phyloP scores from a whole-genome alignment of 2,113 vertebrate species.

The Xyliphius kryptos region DNA sequence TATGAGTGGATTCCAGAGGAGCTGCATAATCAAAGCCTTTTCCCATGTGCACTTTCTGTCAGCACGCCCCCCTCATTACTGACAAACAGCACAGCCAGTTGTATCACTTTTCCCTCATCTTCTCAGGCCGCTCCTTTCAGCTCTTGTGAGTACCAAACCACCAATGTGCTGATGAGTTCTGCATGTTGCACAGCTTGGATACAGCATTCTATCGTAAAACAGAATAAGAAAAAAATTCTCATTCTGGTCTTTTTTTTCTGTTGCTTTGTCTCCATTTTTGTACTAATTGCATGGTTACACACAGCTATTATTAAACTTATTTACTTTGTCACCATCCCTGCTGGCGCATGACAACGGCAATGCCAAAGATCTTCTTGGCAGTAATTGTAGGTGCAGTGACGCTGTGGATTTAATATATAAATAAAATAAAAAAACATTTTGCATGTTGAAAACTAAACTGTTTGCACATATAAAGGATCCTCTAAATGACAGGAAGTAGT shows the following conservation, averaged over 20 bases:
- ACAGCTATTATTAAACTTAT: slow-evolving; percentile 38
- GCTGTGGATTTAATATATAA: background rate
- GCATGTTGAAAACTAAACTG: slow-evolving; percentile 1
- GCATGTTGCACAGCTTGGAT: slow-evolving; percentile 17
- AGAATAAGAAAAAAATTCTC: slow-evolving; percentile 6
- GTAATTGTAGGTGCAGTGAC: no score
- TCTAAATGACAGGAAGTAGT: slow-evolving; percentile 58
- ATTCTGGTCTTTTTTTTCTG: background rate
- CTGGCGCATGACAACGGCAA: background rate
- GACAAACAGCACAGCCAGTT: slow-evolving; percentile 32
- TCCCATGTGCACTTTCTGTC: slow-evolving; percentile 31
- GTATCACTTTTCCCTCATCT: slow-evolving; percentile 33
- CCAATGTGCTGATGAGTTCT: slow-evolving; percentile 19
- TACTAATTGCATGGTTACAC: slow-evolving; percentile 39
- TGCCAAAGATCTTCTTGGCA: no score
- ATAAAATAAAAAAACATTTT: slow-evolving; percentile 18
- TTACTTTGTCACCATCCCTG: slow-evolving; percentile 26
- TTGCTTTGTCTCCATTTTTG: slow-evolving; percentile 21
- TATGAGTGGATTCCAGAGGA: slow-evolving; percentile 34
- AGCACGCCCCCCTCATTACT: slow-evolving; percentile 43
- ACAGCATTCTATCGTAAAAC: slow-evolving; percentile 1
- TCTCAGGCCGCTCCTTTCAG: slow-evolving; percentile 23
- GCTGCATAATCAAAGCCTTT: slow-evolving; percentile 37
- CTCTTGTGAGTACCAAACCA: slow-evolving; percentile 14
- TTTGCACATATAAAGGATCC: slow-evolving; percentile 18